These are phyloP conservation scores for Cheilosia scutellata DNA, from an alignment of 2,888 invertebrate species.

Conservation along the genomic window DNA sequence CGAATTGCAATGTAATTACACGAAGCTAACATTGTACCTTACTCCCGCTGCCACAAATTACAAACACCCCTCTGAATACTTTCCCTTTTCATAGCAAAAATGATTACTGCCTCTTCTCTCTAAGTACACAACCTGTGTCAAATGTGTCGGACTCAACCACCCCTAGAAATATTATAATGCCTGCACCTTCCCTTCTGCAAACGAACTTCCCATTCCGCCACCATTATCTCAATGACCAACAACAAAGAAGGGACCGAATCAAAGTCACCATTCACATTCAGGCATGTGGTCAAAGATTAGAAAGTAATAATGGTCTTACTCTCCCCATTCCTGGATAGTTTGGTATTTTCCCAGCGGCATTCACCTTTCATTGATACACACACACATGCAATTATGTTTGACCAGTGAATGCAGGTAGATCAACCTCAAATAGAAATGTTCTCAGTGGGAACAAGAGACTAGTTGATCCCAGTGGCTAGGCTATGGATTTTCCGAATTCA, in stretches of 20 bases:
- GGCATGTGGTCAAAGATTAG: conserved; percentile 77
- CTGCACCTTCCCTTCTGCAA: conserved; percentile 20
- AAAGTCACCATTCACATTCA: conserved; percentile 60
- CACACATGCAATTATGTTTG: conserved; percentile 28
- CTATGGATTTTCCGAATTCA: conserved; percentile 31
- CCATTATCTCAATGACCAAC: conserved; percentile 62
- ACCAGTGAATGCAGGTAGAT: conserved; percentile 60
- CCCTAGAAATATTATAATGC: conserved; percentile 21
- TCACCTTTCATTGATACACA: conserved; percentile 66
- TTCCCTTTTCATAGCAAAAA: conserved; percentile 36
- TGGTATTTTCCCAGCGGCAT: conserved; percentile 73
- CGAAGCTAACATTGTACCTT: too few relatives aligned
- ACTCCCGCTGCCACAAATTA: neutral
- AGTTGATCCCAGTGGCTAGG: conserved; percentile 13
- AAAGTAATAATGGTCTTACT: conserved; percentile 77
- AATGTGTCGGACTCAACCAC: conserved; percentile 42
- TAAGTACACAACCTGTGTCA: conserved; percentile 45
- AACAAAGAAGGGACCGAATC: conserved; percentile 51
- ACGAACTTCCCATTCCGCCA: conserved; percentile 46
- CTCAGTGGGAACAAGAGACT: conserved; percentile 62
- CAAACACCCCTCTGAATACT: conserved; percentile 34
- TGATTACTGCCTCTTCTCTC: conserved; percentile 36
- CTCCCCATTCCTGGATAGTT: conserved; percentile 56
- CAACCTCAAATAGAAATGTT: conserved; percentile 71
- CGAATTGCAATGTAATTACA: conserved; percentile 41